Evolutionary conservation across 2,113 vertebrate genomes (phyloP).

Genomic region (Chionodraco myersi): DNA sequence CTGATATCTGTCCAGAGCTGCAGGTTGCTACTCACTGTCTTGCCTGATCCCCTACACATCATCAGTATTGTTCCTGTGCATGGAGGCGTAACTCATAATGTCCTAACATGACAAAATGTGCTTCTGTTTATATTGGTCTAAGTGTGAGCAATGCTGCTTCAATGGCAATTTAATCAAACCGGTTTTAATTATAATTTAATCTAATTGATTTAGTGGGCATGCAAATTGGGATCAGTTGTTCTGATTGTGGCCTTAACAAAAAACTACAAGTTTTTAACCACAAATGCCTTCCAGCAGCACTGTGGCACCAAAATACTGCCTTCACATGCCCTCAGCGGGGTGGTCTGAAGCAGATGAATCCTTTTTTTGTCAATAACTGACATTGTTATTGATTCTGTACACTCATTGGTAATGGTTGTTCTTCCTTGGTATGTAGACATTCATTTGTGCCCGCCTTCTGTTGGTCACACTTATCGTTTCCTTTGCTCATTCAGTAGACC

Average conservation of each 20-base stretch:
- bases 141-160: slow-evolving; percentile 75
- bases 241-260: slow-evolving; percentile 8
- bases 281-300: slow-evolving; percentile 73
- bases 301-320: slow-evolving; percentile 61
- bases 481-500: slow-evolving; percentile 69
- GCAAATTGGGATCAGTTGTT: slow-evolving; percentile 19
- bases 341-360: slow-evolving; percentile 53
- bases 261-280: slow-evolving; percentile 12
- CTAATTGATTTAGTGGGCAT: neutral
- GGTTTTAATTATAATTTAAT: neutral
- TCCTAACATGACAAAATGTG: slow-evolving; percentile 68
- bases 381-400: slow-evolving; percentile 64
- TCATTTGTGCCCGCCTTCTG: slow-evolving; percentile 69
- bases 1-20: slow-evolving; percentile 73
- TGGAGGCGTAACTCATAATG: slow-evolving; percentile 67
- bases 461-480: slow-evolving; percentile 64
- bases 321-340: slow-evolving; percentile 52
- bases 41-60: slow-evolving; percentile 75
- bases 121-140: slow-evolving; percentile 47
- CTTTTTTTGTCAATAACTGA: slow-evolving; percentile 68
- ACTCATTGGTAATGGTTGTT: slow-evolving; percentile 78
- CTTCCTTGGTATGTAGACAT: slow-evolving; percentile 77
- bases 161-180: slow-evolving; percentile 50
- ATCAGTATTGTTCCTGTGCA: slow-evolving; percentile 73
- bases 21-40: slow-evolving; percentile 74